Evolutionary conservation across 92 coral and sea anemone species (phyloP), one percentile per base, ranked within the genome.

Genomic region (Epizoanthus ramosus): DNA sequence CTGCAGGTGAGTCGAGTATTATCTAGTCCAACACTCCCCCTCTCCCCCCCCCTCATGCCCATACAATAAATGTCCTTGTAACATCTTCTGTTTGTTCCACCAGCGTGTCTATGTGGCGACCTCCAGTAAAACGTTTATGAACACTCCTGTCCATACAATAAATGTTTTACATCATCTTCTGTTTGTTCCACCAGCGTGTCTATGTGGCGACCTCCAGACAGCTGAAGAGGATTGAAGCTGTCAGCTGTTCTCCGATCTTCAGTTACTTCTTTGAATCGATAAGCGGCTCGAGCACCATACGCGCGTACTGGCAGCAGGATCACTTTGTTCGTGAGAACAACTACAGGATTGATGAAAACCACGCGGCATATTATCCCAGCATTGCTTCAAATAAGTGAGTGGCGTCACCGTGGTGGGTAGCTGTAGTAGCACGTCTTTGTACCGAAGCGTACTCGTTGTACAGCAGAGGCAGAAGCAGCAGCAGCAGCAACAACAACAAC

Each of bases 171-270:
- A 14, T 14, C 9, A 6, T 59, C 24, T 59, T 68, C 5, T n/a
- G 37, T 75, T 47, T 59, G 19, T 65, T 80, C 18, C 59, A 57
- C n/a, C 76, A 92, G 96, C 74, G 96, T 59, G 65, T 83, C 0
- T 90, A 84, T 47, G 74, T 92, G 21, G 73, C 93, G 7, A 80
- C 96, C 0, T 92, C 96, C 6, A 83, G 96, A 28, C 96, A 92
- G n/a, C 84, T 92, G 8, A 81, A 87, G 33, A 81, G 96, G 72
- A 80, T 92, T 59, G 96, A 89, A 57, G 89, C 93, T 18, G 96
- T 92, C 52, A 87, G 84, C 84, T 89, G 96, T 2, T 92, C 96
- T 15, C 96, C 96, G 7, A 74, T 92, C 79, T 92, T 87, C 77
- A 87, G 80, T 68, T 91, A 92, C 65, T 92, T 92, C 61, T 87